phyloP scores from a whole-genome alignment of 2,888 invertebrate genomes.

The Sminthurides aquaticus region DNA sequence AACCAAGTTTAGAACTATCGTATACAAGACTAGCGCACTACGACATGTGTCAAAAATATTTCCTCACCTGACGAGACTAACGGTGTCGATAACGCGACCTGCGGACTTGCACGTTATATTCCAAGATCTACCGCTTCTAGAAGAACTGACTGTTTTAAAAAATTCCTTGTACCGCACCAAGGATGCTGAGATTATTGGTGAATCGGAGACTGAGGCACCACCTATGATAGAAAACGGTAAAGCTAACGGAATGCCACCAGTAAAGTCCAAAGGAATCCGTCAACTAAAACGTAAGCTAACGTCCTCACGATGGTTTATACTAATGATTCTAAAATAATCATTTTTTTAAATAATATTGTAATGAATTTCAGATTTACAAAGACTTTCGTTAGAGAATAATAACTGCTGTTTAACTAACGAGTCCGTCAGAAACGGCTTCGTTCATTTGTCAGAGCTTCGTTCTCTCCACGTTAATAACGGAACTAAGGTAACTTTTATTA shows the following conservation, averaged over 20 bases:
- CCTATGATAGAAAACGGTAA: background rate
- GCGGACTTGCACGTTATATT: constrained; percentile 16
- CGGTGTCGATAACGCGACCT: constrained; percentile 11
- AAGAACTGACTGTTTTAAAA: constrained; percentile 12
- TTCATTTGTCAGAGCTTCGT: constrained; percentile 1
- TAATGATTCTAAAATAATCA: background rate
- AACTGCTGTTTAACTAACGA: constrained; percentile 20
- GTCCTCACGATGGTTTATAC: background rate
- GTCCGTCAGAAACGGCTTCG: constrained; percentile 11
- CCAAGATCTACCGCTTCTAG: constrained; percentile 1
- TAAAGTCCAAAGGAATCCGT: constrained; percentile 11
- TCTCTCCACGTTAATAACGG: constrained; percentile 9
- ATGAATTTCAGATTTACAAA: constrained; percentile 7
- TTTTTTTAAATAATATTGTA: constrained; percentile 1
- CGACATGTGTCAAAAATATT: constrained; percentile 7
- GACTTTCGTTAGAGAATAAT: constrained; percentile 19
- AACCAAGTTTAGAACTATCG: constrained; percentile 8
- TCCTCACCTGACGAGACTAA: constrained; percentile 8
- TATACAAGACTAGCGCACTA: constrained; percentile 17
- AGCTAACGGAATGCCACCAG: background rate
- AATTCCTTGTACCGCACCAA: constrained; percentile 19
- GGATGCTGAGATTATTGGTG: constrained; percentile 17
- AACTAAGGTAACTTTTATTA: constrained; percentile 6
- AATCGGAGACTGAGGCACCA: background rate
- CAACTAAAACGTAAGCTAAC: constrained; percentile 13